Evolutionary conservation across 2,797 vertebrate species (phyloP).

Genomic region (Hypotaenidia philippensis): DNA sequence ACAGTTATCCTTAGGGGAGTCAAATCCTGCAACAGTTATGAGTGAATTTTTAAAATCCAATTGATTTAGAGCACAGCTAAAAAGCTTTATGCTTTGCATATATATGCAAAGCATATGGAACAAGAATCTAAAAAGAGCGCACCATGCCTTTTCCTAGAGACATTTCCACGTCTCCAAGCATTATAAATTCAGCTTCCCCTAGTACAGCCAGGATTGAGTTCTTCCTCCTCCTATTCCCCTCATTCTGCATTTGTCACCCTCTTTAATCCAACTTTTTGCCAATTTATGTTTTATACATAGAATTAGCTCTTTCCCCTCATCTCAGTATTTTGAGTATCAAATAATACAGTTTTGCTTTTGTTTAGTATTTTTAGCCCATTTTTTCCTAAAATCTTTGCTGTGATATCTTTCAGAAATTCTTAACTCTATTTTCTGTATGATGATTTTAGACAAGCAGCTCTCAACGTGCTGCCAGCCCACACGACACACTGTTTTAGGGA

Average conservation of each 20-base stretch:
- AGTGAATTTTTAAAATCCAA: conserved; percentile 1
- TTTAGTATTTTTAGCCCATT: not conserved
- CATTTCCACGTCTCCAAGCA: not conserved
- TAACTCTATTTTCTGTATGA: not conserved
- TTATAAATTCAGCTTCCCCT: conserved; percentile 16
- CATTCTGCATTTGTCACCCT: not conserved
- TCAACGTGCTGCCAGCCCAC: not conserved
- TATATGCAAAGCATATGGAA: not conserved
- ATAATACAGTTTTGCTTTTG: not conserved
- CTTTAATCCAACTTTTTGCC: not conserved
- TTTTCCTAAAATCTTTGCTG: not conserved
- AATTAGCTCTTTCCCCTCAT: not conserved
- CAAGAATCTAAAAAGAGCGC: conserved; percentile 20
- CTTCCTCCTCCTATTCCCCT: not conserved
- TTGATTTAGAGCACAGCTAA: not conserved
- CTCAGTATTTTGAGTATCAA: not conserved
- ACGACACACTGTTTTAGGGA: not conserved
- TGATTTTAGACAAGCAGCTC: not conserved
- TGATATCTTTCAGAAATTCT: not conserved
- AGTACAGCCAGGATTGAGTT: not conserved
- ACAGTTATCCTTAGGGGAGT: not conserved
- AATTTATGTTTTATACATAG: not conserved
- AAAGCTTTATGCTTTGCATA: not conserved
- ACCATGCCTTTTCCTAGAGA: not conserved
- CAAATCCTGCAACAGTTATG: not conserved